These are phyloP conservation scores for Conchocele bisecta DNA, from an alignment of 2,888 invertebrate genomes.

Conservation along the genomic window DNA sequence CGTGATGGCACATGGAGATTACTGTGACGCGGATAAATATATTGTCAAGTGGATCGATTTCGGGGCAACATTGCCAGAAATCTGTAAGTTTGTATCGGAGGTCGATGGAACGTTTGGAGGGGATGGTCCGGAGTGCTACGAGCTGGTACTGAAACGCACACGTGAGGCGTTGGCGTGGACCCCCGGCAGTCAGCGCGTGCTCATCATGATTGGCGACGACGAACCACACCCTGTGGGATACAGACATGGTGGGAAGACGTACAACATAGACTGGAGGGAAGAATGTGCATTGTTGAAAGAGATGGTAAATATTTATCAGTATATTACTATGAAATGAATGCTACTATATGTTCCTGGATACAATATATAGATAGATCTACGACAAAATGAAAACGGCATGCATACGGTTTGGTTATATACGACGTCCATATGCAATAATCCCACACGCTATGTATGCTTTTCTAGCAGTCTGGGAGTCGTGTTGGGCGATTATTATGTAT, in stretches of 20 bases:
- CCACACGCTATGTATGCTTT: no score
- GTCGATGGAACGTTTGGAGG: slow-evolving; percentile 71
- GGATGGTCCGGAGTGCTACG: slow-evolving; percentile 77
- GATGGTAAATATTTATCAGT: no score
- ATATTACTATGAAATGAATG: no score
- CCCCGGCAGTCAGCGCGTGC: slow-evolving; percentile 69
- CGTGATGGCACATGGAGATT: slow-evolving; percentile 78
- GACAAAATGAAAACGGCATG: no score
- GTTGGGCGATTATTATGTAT: no score
- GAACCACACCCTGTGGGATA: slow-evolving; percentile 67
- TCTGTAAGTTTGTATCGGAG: slow-evolving; percentile 70
- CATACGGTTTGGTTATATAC: no score
- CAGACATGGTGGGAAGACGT: slow-evolving; percentile 56
- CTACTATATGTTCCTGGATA: no score
- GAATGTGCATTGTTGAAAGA: slow-evolving; percentile 58
- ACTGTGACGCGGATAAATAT: slow-evolving; percentile 71
- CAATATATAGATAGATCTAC: no score
- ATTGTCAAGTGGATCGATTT: slow-evolving; percentile 75
- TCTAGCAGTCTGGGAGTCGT: no score
- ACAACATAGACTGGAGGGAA: slow-evolving; percentile 71
- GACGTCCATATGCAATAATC: no score
- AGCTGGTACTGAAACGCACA: slow-evolving; percentile 72
- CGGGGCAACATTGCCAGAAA: slow-evolving; percentile 64
- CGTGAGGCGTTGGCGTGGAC: slow-evolving; percentile 72
- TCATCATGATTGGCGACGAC: slow-evolving; percentile 77